Conservation (phyloP, 2,888 invertebrate species). For the Trachelus tabidus region DNA sequence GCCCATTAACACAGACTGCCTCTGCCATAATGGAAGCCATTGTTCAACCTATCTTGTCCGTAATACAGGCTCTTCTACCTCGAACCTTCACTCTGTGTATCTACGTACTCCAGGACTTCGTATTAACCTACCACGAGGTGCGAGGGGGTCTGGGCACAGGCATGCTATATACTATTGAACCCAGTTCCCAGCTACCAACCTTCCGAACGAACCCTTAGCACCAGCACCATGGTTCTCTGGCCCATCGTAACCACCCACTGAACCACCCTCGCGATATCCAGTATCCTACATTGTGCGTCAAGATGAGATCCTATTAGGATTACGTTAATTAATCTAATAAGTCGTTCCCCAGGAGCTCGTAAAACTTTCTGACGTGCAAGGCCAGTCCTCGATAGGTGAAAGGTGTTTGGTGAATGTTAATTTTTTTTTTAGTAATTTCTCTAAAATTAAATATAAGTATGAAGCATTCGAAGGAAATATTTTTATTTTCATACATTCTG, state of each 20-base stretch:
- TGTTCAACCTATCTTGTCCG: slow-evolving; percentile 59
- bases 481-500: not conserved
- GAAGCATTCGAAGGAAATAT: not conserved
- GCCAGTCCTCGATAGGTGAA: not conserved
- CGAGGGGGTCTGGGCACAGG: slow-evolving; percentile 19
- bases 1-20: slow-evolving; percentile 58
- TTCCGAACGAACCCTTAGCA: not conserved
- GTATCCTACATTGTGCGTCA: slow-evolving; percentile 56
- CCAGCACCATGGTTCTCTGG: slow-evolving; percentile 2
- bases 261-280: slow-evolving; percentile 50
- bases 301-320: slow-evolving; percentile 62
- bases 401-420: not conserved
- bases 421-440: not conserved
- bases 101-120: not conserved
- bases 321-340: slow-evolving; percentile 62
- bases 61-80: slow-evolving; percentile 17
- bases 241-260: slow-evolving; percentile 36
- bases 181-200: slow-evolving; percentile 17
- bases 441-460: too few relatives aligned
- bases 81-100: not conserved
- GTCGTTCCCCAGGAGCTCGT: slow-evolving; percentile 26
- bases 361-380: not conserved
- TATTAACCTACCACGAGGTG: not conserved
- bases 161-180: slow-evolving; percentile 37
- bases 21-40: slow-evolving; percentile 61